Conservation (phyloP, 2,888 invertebrate genomes). For the Dendrolimus houi region DNA sequence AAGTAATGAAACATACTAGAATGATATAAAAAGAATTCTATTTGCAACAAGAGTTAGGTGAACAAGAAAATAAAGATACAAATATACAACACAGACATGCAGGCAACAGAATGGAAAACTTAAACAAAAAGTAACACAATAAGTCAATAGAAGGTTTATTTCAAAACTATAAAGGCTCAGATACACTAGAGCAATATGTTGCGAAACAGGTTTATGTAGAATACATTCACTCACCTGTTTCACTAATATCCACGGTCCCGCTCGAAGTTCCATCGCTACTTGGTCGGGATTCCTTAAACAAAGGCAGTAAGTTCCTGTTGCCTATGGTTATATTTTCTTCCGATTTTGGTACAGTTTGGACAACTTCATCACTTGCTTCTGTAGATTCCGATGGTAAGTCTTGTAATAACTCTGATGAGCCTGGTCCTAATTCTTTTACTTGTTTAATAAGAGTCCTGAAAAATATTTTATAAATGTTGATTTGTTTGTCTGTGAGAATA, state of each 20-base stretch:
- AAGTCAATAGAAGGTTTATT: too few relatives aligned
- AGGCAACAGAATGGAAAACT: too few relatives aligned
- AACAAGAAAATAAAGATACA: too few relatives aligned
- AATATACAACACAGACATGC: too few relatives aligned
- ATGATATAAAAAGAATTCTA: too few relatives aligned
- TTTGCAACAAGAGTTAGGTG: too few relatives aligned
- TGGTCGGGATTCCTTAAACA: constrained; percentile 62
- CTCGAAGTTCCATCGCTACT: constrained; percentile 36
- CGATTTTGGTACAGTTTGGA: constrained; percentile 31
- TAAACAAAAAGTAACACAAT: too few relatives aligned
- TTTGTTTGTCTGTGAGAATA: neutral
- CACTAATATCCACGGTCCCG: constrained; percentile 47
- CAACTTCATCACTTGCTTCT: constrained; percentile 10
- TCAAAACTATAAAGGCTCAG: neutral
- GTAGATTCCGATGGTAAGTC: constrained; percentile 54
- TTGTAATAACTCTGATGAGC: constrained; percentile 46
- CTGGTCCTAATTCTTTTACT: constrained; percentile 52
- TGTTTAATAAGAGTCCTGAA: constrained; percentile 48
- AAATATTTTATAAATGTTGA: constrained; percentile 1
- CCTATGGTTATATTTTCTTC: constrained; percentile 75
- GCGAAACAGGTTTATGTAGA: neutral
- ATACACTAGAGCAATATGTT: constrained; percentile 1
- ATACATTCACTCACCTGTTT: constrained; percentile 37
- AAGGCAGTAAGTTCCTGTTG: constrained; percentile 80
- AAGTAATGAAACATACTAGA: too few relatives aligned